These are phyloP conservation scores for Bufo bufo DNA, from an alignment of 2,113 vertebrate genomes.

Conservation along the genomic window DNA sequence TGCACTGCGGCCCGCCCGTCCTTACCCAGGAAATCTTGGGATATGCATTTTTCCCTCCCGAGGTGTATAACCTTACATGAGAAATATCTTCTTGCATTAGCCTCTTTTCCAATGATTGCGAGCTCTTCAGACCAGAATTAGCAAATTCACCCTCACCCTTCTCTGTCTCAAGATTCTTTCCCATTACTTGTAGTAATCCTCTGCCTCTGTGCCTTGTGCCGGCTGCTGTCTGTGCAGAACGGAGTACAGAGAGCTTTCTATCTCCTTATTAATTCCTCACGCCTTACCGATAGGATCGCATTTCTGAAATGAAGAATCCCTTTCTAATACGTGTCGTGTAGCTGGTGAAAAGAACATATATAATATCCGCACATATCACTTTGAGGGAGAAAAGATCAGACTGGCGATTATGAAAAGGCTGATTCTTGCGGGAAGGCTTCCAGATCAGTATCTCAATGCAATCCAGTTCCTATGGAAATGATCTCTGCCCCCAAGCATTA, in stretches of 20 bases:
- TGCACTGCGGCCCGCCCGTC: no score
- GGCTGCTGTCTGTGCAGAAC: no score
- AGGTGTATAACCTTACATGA: not conserved
- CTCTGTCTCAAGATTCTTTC: no score
- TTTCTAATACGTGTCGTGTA: conserved; percentile 7
- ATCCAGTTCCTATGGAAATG: conserved; percentile 46
- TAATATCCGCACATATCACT: conserved; percentile 32
- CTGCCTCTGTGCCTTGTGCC: no score
- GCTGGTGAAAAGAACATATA: conserved; percentile 11
- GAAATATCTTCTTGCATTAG: not conserved
- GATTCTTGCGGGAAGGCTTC: not conserved
- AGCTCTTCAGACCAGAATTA: not conserved
- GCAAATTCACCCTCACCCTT: no score
- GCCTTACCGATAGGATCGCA: not conserved
- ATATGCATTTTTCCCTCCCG: no score
- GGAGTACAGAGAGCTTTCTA: not conserved
- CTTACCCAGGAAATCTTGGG: no score
- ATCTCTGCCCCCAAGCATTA: not conserved
- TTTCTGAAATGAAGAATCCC: not conserved
- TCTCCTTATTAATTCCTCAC: not conserved
- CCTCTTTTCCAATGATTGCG: not conserved
- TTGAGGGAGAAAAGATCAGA: conserved; percentile 2
- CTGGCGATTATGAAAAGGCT: conserved; percentile 4
- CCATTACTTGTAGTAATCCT: no score
- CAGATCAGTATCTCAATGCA: not conserved